Evolutionary conservation across 2,797 vertebrate genomes (phyloP), one percentile per base, ranked within the genome.

Genomic region (Myiotriccus ornatus): DNA sequence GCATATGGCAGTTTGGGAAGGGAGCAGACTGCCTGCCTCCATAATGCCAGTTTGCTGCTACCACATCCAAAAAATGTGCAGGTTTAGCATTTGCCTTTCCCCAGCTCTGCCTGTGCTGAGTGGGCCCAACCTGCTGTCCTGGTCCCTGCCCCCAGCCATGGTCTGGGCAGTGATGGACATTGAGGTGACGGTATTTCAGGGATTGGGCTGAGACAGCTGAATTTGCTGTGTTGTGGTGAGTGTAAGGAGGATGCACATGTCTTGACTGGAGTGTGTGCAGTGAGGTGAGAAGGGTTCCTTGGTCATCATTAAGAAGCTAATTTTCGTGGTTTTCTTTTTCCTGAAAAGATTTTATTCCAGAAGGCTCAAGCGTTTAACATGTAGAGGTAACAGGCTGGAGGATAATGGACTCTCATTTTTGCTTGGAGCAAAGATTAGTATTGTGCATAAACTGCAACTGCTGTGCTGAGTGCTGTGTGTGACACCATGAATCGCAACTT

Each of bases 101-200:
- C n/a, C 41, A 47, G n/a, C n/a, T 70, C 46, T 63, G 75, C 41
- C 39, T 0, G 0, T 68, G 67, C 37, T 41, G 59, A 5, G 12
- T 18, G 65, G 3, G 30, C 4, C 20, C 52, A 60, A 44, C n/a
- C 50, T 22, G 44, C 49, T 2, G 1, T 49, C 28, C 69, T 50
- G 71, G 43, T 43, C n/a, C 62, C 64, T 17, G 37, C 21, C 12
- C 56, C 43, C 28, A 27, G 74, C 35, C 13, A 1, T 4, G 30
- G 49, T 34, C 24, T 5, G 27, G 59, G 17, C 71, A 25, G 27
- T 14, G 55, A 3, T 57, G 74, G 74, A 9, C 1, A 2, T 0
- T n/a, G 52, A 24, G 44, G 32, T 67, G 79, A 22, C 37, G 1
- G 8, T 3, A 1, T 14, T 14, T 32, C 27, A 4, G n/a, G 68